Percentiles rank a stretch among this genome's conserved stretches.
These are phyloP conservation scores for Mesoligia furuncula DNA, from an alignment of 2,888 invertebrate species.

Conservation along the genomic window DNA sequence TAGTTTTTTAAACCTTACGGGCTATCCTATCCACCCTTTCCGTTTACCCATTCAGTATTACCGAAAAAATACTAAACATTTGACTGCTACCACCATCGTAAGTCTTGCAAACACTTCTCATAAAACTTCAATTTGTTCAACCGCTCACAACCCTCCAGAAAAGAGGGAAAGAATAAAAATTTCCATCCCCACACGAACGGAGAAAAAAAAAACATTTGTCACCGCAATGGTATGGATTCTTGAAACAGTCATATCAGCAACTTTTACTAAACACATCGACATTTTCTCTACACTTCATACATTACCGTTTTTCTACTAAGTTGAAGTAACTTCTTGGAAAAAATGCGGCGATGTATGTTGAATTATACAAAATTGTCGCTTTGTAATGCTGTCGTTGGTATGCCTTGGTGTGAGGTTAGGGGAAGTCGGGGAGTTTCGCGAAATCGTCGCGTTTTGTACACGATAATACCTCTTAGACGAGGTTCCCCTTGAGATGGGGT, in stretches of 20 bases:
- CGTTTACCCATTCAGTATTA: slow-evolving; percentile 6
- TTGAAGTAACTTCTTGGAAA: slow-evolving; percentile 4
- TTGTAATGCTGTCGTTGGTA: slow-evolving; percentile 17
- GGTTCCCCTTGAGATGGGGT: slow-evolving; percentile 53
- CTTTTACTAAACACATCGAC: slow-evolving; percentile 24
- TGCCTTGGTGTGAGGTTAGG: slow-evolving; percentile 46
- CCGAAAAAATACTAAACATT: slow-evolving; percentile 25
- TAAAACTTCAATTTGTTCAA: slow-evolving; percentile 65
- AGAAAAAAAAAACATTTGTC: slow-evolving; percentile 67
- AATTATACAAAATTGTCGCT: slow-evolving; percentile 18
- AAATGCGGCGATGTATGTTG: slow-evolving; percentile 46
- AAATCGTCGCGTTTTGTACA: slow-evolving; percentile 81
- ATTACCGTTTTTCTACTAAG: slow-evolving; percentile 28
- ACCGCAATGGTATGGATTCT: slow-evolving; percentile 64
- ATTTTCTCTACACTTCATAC: slow-evolving; percentile 19
- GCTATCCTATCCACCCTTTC: slow-evolving; percentile 20
- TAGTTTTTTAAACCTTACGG: slow-evolving; percentile 7
- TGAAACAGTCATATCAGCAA: slow-evolving; percentile 65
- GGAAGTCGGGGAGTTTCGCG: slow-evolving; percentile 70
- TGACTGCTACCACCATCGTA: slow-evolving; percentile 29
- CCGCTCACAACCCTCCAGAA: slow-evolving; percentile 44
- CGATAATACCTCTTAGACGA: slow-evolving; percentile 76
- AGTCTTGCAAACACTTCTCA: slow-evolving; percentile 54
- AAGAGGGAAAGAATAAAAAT: slow-evolving; percentile 56
- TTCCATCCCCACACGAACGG: slow-evolving; percentile 48